phyloP scores from a whole-genome alignment of 1,140 invertebrate genomes.

The Drosophila sp. region DNA sequence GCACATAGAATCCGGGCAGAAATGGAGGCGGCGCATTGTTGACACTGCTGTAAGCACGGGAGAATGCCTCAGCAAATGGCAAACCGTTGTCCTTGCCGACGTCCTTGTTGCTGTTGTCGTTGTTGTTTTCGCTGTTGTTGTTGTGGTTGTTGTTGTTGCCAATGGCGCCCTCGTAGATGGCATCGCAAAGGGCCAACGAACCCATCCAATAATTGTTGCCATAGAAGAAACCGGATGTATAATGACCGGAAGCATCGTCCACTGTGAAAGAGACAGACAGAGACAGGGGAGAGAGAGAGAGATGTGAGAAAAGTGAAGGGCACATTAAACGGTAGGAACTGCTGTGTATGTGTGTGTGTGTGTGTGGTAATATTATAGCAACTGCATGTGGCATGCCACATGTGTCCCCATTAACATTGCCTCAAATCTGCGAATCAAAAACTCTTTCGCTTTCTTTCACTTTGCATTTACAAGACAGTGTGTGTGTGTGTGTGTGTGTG shows the following conservation, averaged over 20 bases:
- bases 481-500: not conserved
- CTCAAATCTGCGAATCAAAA: slow-evolving; percentile 9
- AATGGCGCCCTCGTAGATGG: slow-evolving; percentile 86
- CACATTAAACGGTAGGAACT: slow-evolving; percentile 38
- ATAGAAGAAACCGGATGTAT: slow-evolving; percentile 92
- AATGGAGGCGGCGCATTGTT: slow-evolving; percentile 86
- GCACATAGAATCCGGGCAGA: slow-evolving; percentile 87
- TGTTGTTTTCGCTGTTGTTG: slow-evolving; percentile 61
- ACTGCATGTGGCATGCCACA: slow-evolving; percentile 5
- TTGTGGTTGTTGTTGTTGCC: slow-evolving; percentile 37
- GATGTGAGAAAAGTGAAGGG: slow-evolving; percentile 55
- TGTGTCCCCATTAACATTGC: slow-evolving; percentile 17
- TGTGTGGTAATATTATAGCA: slow-evolving; percentile 4
- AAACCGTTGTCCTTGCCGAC: slow-evolving; percentile 55
- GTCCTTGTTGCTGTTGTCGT: slow-evolving; percentile 49
- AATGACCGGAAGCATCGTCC: slow-evolving; percentile 92
- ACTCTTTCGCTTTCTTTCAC: slow-evolving; percentile 18
- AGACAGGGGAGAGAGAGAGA: not conserved
- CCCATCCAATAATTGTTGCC: slow-evolving; percentile 93
- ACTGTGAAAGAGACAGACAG: slow-evolving; percentile 85
- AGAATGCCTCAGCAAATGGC: slow-evolving; percentile 77
- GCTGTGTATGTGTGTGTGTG: no score
- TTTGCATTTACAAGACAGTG: not conserved
- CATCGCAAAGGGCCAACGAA: slow-evolving; percentile 90
- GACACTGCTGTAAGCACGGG: slow-evolving; percentile 71